phyloP scores from a whole-genome alignment of 2,113 vertebrate genomes.

The Rhinichthys klamathensis region DNA sequence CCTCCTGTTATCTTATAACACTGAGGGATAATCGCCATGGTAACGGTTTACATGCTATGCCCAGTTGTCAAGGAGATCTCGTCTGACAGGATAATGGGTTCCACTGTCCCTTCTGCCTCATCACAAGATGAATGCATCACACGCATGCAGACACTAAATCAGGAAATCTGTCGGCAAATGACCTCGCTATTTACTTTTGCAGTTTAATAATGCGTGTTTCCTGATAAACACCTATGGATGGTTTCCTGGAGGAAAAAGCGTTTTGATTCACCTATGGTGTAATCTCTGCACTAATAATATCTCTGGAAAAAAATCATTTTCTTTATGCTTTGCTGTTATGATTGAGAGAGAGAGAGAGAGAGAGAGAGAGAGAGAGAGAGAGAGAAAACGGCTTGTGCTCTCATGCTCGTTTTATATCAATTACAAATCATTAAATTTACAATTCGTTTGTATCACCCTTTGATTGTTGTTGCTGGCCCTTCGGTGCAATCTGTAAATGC shows the following conservation, averaged over 20 bases:
- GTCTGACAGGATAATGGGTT: conserved; percentile 60
- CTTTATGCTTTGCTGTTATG: not conserved
- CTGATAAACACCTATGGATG: not conserved
- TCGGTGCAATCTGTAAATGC: not conserved
- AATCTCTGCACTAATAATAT: not conserved
- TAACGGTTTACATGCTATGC: conserved; percentile 74
- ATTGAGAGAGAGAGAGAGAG: not conserved
- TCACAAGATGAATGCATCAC: conserved; percentile 13
- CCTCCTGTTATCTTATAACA: conserved; percentile 62
- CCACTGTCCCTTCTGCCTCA: conserved; percentile 49
- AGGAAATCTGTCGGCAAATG: not conserved
- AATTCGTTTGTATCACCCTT: conserved; percentile 21
- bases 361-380: too few species aligned
- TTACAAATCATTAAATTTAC: not conserved
- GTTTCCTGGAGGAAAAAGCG: not conserved
- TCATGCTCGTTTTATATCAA: not conserved
- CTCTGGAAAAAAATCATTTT: not conserved
- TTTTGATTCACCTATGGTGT: not conserved
- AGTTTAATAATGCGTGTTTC: not conserved
- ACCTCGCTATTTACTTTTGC: not conserved
- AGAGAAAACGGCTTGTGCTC: not conserved
- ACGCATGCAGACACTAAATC: not conserved
- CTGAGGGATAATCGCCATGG: conserved; percentile 73
- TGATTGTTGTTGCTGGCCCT: conserved; percentile 3
- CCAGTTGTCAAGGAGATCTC: conserved; percentile 74